These are phyloP conservation scores for Palythoa caribaeorum DNA, from an alignment of 92 coral and sea anemone species.

Conservation along the genomic window DNA sequence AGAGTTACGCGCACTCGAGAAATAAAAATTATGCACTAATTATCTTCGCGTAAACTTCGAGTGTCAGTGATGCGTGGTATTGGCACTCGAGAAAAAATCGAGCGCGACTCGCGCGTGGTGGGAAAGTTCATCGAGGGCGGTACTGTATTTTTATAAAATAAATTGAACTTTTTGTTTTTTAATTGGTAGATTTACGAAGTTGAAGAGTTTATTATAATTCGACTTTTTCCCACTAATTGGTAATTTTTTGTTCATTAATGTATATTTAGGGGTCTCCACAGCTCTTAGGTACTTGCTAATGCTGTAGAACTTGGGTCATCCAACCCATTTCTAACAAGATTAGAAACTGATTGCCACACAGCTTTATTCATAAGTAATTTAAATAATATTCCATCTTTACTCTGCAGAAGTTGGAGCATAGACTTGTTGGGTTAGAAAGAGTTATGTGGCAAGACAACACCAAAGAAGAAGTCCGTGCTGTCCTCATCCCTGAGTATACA, in stretches of 20 bases:
- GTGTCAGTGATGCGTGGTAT: no score
- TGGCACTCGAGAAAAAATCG: no score
- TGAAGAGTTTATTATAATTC: neutral
- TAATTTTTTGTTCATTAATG: neutral
- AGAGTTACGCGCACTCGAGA: no score
- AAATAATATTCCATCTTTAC: neutral
- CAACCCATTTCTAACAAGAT: neutral
- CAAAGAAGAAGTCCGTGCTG: slow-evolving; percentile 5
- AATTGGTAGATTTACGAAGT: neutral
- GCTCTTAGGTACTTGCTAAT: neutral
- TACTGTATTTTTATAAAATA: neutral
- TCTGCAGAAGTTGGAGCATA: slow-evolving; percentile 1
- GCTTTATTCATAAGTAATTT: neutral
- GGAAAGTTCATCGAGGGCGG: no score
- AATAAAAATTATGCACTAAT: no score
- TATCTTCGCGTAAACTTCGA: no score
- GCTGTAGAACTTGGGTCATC: neutral
- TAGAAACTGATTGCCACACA: neutral
- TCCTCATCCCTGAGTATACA: neutral
- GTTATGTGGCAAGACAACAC: neutral
- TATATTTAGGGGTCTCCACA: neutral
- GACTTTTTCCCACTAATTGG: neutral
- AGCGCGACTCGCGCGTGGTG: no score
- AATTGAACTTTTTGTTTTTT: neutral
- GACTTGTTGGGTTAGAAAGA: neutral